Percentiles rank a stretch among this genome's conserved stretches.
These are phyloP conservation scores for Callosobruchus maculatus DNA, from an alignment of 2,888 invertebrate species.

Conservation along the genomic window DNA sequence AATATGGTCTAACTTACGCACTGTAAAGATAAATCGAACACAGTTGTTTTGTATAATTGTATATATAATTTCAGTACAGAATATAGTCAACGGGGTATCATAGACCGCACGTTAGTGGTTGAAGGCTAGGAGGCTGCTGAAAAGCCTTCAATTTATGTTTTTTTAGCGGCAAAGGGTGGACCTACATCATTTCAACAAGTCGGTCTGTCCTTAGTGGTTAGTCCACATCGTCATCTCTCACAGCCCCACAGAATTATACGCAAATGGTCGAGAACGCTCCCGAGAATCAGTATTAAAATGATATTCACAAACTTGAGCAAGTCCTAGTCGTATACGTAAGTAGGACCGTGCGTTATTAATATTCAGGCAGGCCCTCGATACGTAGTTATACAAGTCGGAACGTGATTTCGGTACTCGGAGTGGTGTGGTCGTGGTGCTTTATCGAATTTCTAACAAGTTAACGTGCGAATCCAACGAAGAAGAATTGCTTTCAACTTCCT, in stretches of 20 bases:
- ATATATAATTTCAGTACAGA: no score
- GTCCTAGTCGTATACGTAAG: neutral
- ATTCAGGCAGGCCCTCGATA: neutral
- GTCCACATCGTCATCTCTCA: no score
- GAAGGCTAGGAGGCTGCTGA: no score
- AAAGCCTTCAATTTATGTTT: no score
- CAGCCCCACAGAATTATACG: neutral
- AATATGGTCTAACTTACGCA: no score
- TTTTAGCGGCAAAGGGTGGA: no score
- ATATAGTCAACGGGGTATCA: no score
- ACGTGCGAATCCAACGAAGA: neutral
- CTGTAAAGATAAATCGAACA: no score
- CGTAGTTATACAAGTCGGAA: neutral
- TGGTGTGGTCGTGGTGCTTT: neutral
- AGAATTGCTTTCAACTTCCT: neutral
- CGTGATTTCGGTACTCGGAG: neutral
- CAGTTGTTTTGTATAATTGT: no score
- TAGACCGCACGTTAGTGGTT: no score
- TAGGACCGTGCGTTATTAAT: neutral
- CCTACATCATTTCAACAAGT: no score
- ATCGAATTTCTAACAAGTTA: neutral
- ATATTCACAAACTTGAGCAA: neutral
- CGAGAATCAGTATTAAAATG: neutral
- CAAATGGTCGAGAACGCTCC: neutral
- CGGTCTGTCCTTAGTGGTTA: no score